Evolutionary conservation across 1,140 invertebrate species (phyloP).

Genomic region (Delia radicum): DNA sequence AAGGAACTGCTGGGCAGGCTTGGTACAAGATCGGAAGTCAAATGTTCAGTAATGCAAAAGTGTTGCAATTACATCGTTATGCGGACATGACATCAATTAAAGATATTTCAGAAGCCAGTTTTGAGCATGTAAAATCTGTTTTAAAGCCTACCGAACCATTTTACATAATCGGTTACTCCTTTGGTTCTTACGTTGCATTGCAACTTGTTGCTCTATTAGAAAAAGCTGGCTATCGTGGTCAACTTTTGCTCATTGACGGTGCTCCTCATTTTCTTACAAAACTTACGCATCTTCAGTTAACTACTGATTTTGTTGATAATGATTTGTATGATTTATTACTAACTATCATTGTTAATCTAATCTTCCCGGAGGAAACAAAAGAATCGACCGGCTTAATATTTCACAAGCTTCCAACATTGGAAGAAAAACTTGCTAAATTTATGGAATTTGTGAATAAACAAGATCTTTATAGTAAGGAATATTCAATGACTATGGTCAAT

Average conservation of each 20-base stretch:
- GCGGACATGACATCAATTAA: slow-evolving; percentile 36
- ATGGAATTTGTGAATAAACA: slow-evolving; percentile 47
- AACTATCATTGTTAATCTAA: slow-evolving; percentile 46
- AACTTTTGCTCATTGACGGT: slow-evolving; percentile 62
- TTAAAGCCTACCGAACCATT: slow-evolving; percentile 61
- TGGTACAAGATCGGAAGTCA: slow-evolving; percentile 44
- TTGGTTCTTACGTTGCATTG: slow-evolving; percentile 62
- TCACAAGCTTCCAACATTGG: slow-evolving; percentile 40
- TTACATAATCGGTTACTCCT: slow-evolving; percentile 68
- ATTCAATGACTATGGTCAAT: slow-evolving; percentile 56
- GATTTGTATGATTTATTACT: slow-evolving; percentile 61
- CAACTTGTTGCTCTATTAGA: slow-evolving; percentile 62
- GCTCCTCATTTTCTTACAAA: slow-evolving; percentile 61
- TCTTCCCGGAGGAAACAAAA: slow-evolving; percentile 61
- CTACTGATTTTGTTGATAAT: slow-evolving; percentile 54
- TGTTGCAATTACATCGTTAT: slow-evolving; percentile 43
- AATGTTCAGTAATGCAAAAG: slow-evolving; percentile 34
- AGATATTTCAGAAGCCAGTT: slow-evolving; percentile 36
- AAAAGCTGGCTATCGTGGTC: slow-evolving; percentile 59
- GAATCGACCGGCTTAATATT: slow-evolving; percentile 56
- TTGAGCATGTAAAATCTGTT: slow-evolving; percentile 60
- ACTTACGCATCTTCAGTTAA: slow-evolving; percentile 52
- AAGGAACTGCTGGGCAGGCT: slow-evolving; percentile 65
- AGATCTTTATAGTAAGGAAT: slow-evolving; percentile 58
- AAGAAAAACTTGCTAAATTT: slow-evolving; percentile 42